Evolutionary conservation across 2,888 invertebrate species (phyloP).

Genomic region (Melieria crassipennis): DNA sequence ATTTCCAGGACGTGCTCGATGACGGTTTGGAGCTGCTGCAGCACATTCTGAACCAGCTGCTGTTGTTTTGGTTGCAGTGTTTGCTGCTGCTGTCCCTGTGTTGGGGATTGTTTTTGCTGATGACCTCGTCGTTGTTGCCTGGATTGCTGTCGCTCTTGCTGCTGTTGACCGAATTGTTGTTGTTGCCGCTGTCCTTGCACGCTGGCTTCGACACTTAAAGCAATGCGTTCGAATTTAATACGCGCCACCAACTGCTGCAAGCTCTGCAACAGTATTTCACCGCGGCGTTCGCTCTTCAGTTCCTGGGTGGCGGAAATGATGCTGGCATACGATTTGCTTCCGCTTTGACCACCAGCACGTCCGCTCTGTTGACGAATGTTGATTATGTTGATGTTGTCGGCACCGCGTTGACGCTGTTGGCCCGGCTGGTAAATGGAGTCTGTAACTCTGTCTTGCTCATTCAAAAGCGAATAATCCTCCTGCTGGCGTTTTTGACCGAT

Average conservation of each 20-base stretch:
- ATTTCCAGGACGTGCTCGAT: slow-evolving; percentile 41
- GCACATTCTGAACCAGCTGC: slow-evolving; percentile 34
- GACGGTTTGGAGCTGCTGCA: slow-evolving; percentile 37
- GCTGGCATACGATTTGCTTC: background rate
- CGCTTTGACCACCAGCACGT: background rate
- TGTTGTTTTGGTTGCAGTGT: background rate
- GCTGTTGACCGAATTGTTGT: background rate
- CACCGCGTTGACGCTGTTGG: background rate
- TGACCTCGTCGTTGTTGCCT: background rate
- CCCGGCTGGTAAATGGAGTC: background rate
- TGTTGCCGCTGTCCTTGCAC: slow-evolving; percentile 42
- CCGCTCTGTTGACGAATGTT: slow-evolving; percentile 8
- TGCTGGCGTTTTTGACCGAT: slow-evolving; percentile 4
- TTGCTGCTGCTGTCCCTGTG: slow-evolving; percentile 37
- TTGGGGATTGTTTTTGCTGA: slow-evolving; percentile 22
- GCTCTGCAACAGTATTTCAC: slow-evolving; percentile 39
- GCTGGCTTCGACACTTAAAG: slow-evolving; percentile 28
- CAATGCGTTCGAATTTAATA: slow-evolving; percentile 43
- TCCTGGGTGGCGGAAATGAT: slow-evolving; percentile 16
- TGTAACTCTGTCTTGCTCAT: background rate
- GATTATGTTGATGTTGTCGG: background rate
- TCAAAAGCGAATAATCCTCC: background rate
- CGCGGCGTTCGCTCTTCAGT: slow-evolving; percentile 28
- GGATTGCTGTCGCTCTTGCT: slow-evolving; percentile 18
- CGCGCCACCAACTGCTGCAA: slow-evolving; percentile 47